Evolutionary conservation across 2,797 vertebrate genomes (phyloP).

Genomic region (Sparus aurata): DNA sequence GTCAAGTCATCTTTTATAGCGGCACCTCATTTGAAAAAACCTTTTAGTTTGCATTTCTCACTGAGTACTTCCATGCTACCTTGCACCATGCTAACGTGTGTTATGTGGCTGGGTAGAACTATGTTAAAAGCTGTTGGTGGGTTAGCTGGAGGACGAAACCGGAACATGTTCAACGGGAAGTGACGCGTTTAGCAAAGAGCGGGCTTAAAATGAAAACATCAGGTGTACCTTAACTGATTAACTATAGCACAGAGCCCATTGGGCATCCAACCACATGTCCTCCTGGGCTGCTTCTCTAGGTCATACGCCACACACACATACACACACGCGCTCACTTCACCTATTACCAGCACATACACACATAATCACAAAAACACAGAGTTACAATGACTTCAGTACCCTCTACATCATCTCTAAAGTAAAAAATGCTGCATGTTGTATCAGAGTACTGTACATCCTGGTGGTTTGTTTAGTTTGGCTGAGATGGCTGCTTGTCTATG

Average conservation of each 20-base stretch:
- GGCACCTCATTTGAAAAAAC: background rate
- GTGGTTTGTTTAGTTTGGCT: slow-evolving; percentile 54
- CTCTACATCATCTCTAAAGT: slow-evolving; percentile 49
- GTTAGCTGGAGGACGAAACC: background rate
- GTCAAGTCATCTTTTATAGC: background rate
- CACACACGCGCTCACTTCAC: slow-evolving; percentile 24
- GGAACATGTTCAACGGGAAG: background rate
- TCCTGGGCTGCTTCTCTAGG: slow-evolving; percentile 36
- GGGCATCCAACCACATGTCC: background rate
- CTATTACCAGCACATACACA: slow-evolving; percentile 21
- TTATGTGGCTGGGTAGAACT: background rate
- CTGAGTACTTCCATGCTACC: background rate
- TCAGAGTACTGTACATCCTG: slow-evolving; percentile 64
- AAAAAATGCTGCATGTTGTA: slow-evolving; percentile 62
- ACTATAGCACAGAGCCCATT: slow-evolving; percentile 19
- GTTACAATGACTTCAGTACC: slow-evolving; percentile 50
- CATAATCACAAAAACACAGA: slow-evolving; percentile 42
- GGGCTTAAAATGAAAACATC: slow-evolving; percentile 11
- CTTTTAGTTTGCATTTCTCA: background rate
- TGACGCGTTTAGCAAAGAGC: slow-evolving; percentile 13
- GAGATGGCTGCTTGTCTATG: slow-evolving; percentile 41
- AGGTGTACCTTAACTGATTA: slow-evolving; percentile 6
- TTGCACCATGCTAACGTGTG: background rate
- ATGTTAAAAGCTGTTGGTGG: background rate
- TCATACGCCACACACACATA: slow-evolving; percentile 19